Evolutionary conservation across 2,797 vertebrate species (phyloP).

Genomic region (Manis javanica): DNA sequence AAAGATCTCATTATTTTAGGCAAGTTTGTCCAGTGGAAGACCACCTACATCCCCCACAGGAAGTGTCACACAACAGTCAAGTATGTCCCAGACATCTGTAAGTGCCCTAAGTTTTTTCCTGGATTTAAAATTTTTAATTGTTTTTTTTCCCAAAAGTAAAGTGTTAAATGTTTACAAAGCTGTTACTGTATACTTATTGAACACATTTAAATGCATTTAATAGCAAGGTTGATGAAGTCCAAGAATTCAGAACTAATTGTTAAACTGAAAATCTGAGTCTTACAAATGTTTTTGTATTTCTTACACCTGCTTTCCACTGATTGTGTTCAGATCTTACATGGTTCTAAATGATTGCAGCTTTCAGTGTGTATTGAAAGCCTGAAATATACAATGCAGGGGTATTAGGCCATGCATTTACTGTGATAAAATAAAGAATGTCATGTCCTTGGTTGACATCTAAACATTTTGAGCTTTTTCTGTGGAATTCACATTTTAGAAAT

Average conservation of each 20-base stretch:
- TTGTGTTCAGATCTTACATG: neutral
- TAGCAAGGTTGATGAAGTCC: neutral
- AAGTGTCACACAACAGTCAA: constrained; percentile 91
- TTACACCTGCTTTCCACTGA: constrained; percentile 4
- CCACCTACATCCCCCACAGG: constrained; percentile 90
- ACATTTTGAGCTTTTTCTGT: constrained; percentile 40
- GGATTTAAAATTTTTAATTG: constrained; percentile 56
- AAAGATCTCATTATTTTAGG: constrained; percentile 87
- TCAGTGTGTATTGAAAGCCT: constrained; percentile 20
- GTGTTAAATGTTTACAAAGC: constrained; percentile 13
- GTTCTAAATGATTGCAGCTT: constrained; percentile 58
- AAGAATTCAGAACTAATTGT: constrained; percentile 49
- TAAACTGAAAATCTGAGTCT: constrained; percentile 48
- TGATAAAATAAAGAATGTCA: neutral
- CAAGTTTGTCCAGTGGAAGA: constrained; percentile 92
- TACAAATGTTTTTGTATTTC: constrained; percentile 48
- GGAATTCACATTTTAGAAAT: constrained; percentile 41
- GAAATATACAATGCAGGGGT: neutral
- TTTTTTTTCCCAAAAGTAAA: constrained; percentile 49
- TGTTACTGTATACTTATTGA: constrained; percentile 1
- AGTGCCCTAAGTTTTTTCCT: constrained; percentile 82
- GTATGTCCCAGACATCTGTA: constrained; percentile 93
- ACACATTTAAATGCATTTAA: too few species aligned
- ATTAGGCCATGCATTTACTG: neutral
- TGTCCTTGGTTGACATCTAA: neutral